These are phyloP conservation scores for Ptychobarbus kaznakovi DNA, from an alignment of 2,797 vertebrate genomes.

Conservation along the genomic window DNA sequence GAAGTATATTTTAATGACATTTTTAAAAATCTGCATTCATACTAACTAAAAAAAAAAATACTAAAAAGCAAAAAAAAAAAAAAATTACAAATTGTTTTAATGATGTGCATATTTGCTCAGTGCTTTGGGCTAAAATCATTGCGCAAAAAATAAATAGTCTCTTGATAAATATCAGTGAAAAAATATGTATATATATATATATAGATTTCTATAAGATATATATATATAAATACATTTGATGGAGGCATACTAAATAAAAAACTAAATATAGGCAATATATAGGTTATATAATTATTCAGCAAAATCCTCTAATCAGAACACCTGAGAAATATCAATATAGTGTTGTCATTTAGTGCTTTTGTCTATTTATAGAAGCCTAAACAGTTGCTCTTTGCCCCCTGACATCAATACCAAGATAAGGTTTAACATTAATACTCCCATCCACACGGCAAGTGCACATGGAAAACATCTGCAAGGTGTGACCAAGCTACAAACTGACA, in stretches of 20 bases:
- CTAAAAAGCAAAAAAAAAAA: not conserved
- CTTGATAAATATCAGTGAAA: not conserved
- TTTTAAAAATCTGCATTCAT: not conserved
- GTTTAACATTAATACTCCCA: not conserved
- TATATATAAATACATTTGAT: not conserved
- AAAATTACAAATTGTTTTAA: not conserved
- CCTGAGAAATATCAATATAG: not conserved
- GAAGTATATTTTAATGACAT: not conserved
- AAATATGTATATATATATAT: too few species aligned
- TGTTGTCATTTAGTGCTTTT: not conserved
- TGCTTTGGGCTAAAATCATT: not conserved
- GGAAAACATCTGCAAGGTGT: constrained; percentile 31
- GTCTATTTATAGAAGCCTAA: constrained; percentile 16
- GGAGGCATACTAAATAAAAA: not conserved
- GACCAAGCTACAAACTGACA: constrained; percentile 29
- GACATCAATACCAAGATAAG: constrained; percentile 23
- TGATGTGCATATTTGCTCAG: not conserved
- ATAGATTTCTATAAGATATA: not conserved
- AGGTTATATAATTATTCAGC: not conserved
- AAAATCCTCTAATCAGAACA: not conserved
- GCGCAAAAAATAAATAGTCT: not conserved
- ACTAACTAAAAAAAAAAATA: not conserved
- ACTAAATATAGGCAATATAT: not conserved
- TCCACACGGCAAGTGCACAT: not conserved
- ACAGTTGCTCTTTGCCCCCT: not conserved